Evolutionary conservation across 1,140 invertebrate genomes (phyloP).

Genomic region (Trichonephila inaurata): DNA sequence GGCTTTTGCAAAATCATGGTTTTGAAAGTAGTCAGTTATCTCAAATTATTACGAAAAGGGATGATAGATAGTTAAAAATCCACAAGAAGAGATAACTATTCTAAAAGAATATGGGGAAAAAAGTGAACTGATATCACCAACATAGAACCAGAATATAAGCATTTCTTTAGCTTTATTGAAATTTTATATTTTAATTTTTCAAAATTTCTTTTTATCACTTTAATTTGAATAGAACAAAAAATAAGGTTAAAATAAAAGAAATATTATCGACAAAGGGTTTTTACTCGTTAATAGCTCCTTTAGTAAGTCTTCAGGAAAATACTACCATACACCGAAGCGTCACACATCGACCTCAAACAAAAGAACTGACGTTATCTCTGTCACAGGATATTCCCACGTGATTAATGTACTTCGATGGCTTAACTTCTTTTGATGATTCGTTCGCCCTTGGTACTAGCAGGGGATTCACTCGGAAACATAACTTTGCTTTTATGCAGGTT

Average conservation of each 20-base stretch:
- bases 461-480: slow-evolving; percentile 59
- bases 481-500: slow-evolving; percentile 70
- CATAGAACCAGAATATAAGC: no score
- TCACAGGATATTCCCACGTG: slow-evolving; percentile 61
- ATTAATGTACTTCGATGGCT: slow-evolving; percentile 69
- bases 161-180: no score
- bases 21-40: no score
- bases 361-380: slow-evolving; percentile 71
- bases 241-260: neutral
- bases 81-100: no score
- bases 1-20: no score
- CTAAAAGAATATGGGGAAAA: no score
- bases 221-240: neutral
- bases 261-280: neutral
- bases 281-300: slow-evolving; percentile 37
- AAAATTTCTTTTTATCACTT: neutral
- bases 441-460: slow-evolving; percentile 36
- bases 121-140: no score
- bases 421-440: slow-evolving; percentile 69
- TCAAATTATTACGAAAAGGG: no score
- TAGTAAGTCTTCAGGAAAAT: slow-evolving; percentile 24
- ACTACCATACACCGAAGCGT: slow-evolving; percentile 21
- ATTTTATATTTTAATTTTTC: neutral
- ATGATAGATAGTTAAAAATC: no score
- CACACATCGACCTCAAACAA: slow-evolving; percentile 59